phyloP scores from a whole-genome alignment of 2,888 invertebrate species.

The Mystacides longicornis region DNA sequence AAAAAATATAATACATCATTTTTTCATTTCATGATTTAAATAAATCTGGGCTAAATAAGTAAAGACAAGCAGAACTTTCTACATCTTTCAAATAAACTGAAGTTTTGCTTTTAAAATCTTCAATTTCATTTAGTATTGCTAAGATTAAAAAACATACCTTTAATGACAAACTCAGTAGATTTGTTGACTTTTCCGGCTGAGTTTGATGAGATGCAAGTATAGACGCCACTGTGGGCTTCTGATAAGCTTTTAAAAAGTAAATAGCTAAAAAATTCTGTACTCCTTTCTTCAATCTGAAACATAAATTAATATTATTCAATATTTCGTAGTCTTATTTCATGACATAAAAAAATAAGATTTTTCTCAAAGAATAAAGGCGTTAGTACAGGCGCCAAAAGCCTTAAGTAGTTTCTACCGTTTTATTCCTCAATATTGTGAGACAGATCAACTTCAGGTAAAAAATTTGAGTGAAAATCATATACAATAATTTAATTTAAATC shows the following conservation, averaged over 20 bases:
- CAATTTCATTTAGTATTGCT: too few relatives aligned
- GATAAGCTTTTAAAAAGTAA: conserved; percentile 63
- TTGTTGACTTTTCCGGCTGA: conserved; percentile 66
- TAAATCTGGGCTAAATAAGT: background rate
- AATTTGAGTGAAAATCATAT: too few relatives aligned
- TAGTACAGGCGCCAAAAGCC: too few relatives aligned
- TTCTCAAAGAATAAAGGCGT: too few relatives aligned
- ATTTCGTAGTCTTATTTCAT: background rate
- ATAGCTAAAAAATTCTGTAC: conserved; percentile 66
- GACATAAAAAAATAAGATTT: too few relatives aligned
- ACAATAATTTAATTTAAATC: too few relatives aligned
- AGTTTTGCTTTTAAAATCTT: too few relatives aligned
- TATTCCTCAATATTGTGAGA: too few relatives aligned
- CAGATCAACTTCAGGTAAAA: too few relatives aligned
- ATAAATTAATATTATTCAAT: background rate
- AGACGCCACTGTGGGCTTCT: conserved; percentile 61
- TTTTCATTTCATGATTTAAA: background rate
- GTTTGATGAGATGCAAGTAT: conserved; percentile 67
- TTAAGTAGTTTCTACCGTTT: too few relatives aligned
- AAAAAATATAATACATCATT: background rate
- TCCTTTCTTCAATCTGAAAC: conserved; percentile 56
- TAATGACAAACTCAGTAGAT: conserved; percentile 63
- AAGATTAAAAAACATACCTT: conserved; percentile 52
- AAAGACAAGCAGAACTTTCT: too few relatives aligned
- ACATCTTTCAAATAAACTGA: too few relatives aligned